Evolutionary conservation across 1,140 invertebrate genomes (phyloP).

Genomic region (Drosophila sp.): DNA sequence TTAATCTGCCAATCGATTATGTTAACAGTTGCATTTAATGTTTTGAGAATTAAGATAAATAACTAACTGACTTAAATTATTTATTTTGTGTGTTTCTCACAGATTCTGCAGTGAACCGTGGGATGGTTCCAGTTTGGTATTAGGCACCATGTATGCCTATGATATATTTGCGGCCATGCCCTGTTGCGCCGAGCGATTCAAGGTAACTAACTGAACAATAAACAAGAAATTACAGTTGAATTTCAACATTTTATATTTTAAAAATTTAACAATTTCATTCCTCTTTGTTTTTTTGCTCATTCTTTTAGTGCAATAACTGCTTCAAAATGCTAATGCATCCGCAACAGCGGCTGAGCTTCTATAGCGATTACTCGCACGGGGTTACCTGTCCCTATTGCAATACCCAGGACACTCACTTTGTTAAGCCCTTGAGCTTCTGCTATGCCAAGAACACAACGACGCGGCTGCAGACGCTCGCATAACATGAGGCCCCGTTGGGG

Average conservation of each 20-base stretch:
- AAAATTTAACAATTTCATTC: background rate
- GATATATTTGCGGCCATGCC: constrained; percentile 98
- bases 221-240: no score
- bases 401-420: constrained; percentile 95
- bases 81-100: no score
- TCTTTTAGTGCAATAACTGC: constrained; percentile 92
- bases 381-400: constrained; percentile 96
- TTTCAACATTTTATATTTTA: background rate
- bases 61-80: no score
- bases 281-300: background rate
- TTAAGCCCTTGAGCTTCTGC: constrained; percentile 92
- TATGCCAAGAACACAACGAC: constrained; percentile 89
- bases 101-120: constrained; percentile 93
- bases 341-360: constrained; percentile 94
- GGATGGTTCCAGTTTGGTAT: constrained; percentile 95
- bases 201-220: constrained; percentile 85
- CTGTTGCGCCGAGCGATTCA: constrained; percentile 95
- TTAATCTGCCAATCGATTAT: no score
- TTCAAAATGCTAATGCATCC: constrained; percentile 93
- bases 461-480: constrained; percentile 90
- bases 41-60: no score
- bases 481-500: constrained; percentile 89
- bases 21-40: no score
- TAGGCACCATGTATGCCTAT: constrained; percentile 98
- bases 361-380: constrained; percentile 97